A percentile compares a stretch with the other conserved stretches of the same genome.
phyloP scores from a whole-genome alignment of 2,113 vertebrate species.

The Colinus virginianus region DNA sequence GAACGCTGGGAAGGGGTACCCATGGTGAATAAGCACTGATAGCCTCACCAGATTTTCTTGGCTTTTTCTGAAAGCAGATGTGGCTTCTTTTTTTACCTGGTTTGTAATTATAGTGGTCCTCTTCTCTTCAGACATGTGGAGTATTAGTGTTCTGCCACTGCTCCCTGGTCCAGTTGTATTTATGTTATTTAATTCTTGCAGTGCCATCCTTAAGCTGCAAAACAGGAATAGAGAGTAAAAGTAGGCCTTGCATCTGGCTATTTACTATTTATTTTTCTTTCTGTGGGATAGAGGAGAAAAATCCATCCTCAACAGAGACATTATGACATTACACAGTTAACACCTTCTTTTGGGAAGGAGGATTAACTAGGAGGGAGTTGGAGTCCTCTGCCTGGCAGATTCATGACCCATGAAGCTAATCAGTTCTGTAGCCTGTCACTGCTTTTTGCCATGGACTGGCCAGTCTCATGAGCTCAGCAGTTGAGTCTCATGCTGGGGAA shows the following conservation, averaged over 20 bases:
- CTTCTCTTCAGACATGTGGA: neutral
- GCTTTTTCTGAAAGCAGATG: neutral
- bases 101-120: neutral
- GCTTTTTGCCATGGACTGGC: neutral
- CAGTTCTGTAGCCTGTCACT: constrained; percentile 16
- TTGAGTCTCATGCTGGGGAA: neutral
- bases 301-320: neutral
- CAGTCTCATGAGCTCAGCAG: neutral
- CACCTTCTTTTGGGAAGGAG: neutral
- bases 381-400: constrained; percentile 26
- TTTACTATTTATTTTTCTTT: neutral
- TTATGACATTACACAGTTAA: neutral
- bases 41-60: neutral
- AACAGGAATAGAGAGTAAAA: neutral
- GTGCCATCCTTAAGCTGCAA: neutral
- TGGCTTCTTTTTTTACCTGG: neutral
- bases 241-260: neutral
- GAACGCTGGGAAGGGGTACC: neutral
- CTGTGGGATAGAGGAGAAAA: neutral
- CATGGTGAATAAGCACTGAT: neutral
- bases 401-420: constrained; percentile 24
- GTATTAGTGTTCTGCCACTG: neutral
- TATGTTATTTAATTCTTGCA: neutral
- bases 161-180: neutral
- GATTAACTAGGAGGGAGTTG: constrained; percentile 57